Conservation (phyloP, 2,113 vertebrate species). For the Carassius carassius region DNA sequence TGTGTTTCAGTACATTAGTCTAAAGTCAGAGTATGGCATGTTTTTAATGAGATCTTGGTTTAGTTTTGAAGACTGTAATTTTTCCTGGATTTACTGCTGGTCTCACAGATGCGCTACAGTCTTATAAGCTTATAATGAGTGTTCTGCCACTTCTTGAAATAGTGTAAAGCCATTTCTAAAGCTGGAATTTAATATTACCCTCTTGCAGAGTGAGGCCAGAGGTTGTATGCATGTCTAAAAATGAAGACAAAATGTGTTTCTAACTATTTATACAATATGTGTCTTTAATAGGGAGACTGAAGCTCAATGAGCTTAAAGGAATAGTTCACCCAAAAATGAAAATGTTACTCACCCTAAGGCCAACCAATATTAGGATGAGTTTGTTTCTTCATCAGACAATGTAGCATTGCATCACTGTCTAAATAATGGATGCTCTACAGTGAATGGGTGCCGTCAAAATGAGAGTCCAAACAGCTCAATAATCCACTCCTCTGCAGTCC, state of each 20-base stretch:
- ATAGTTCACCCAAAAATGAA: neutral
- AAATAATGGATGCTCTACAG: no score
- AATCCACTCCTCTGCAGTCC: no score
- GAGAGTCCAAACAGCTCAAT: no score
- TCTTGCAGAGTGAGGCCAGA: neutral
- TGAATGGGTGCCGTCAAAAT: no score
- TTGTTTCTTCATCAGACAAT: neutral
- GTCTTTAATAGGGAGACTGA: neutral
- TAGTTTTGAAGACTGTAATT: neutral
- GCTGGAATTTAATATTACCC: neutral
- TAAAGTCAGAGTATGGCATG: neutral
- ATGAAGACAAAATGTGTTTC: neutral
- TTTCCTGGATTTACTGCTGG: neutral
- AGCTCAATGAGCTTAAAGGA: neutral
- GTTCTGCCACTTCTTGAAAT: neutral
- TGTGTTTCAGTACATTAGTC: conserved; percentile 4
- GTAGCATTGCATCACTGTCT: fast-evolving
- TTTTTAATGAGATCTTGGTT: conserved; percentile 24
- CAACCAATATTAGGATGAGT: neutral
- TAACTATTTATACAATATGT: neutral
- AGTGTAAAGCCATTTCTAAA: neutral
- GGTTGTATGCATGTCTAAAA: neutral
- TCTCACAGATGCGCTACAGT: neutral
- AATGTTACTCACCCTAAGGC: neutral
- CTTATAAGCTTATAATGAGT: conserved; percentile 13